Base-by-base conservation (phyloP, 92 coral and sea anemone genomes). In the Micromussa lordhowensis region DNA sequence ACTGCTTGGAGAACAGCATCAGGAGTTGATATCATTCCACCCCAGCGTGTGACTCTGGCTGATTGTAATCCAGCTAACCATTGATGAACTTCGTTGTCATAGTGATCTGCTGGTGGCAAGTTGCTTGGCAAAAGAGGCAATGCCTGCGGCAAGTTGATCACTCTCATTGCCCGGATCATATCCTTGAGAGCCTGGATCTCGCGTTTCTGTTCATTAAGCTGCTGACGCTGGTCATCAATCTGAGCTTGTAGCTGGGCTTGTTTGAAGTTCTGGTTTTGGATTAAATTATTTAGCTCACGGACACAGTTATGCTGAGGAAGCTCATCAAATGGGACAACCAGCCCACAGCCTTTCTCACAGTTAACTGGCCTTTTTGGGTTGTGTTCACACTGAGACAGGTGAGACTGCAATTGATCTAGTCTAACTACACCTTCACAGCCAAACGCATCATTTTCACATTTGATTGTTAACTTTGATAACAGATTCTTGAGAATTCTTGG, bases 1-100 rank as follows among this genome's bases (percentile, higher is more conserved):
- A 95, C 96, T 2, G 98, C 99, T 61, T 96, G 99, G 1, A 96
- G 90, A 9, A 95, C 95, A 0, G 99, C 98, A 81, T 96, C 99
- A 2, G 99, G 99, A 15, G 99, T 96, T 49, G 99, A 96, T 53
- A 96, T 96, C 99, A 96, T 96, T 12, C 99, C 99, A 66, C 99
- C 99, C 99, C 99, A 96, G 31, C 98, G 90, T 3, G 99, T 96
- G 49, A 96, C 99, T 44, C 96, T 93, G 3, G 99, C 99, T 78
- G 91, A 91, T 68, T 93, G 93, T 38, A 96, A 77, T 53, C 92
- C 82, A 15, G 83, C 68, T 49, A 96, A 79, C 99, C 99, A 96
- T 53, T 92, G 92, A 18, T 88, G 92, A 22, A 96, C 76, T 81
- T 95, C 98, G 84, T 93, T 92, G 44, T 92, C 92, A 92, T 91